Base-by-base conservation (phyloP, 2,113 vertebrate species). In the Aspiorhynchus laticeps region DNA sequence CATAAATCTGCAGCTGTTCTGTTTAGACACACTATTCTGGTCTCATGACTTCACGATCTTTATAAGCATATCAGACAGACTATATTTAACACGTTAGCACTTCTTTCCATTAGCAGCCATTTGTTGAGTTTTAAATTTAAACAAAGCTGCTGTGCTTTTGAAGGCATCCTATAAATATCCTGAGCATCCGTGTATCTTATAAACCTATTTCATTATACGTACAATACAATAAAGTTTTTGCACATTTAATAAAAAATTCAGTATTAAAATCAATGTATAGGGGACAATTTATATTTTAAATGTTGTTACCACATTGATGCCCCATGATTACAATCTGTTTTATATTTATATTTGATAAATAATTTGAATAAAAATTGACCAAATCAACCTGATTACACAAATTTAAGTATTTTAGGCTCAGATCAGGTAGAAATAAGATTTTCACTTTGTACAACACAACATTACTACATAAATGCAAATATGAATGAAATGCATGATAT, bases 1-100 rank as follows among this genome's bases (percentile, higher is more conserved):
- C 14, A 19, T n/a, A 79, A 85, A 51, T 43, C 5, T 0, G 4
- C 33, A 86, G 15, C 67, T 74, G 85, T 63, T 59, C 46, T 80
- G 61, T 10, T 10, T 21, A n/a, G 73, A 85, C 73, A 24, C 48
- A 4, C 48, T 83, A 71, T 36, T 71, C 53, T 84, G 76, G 15
- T 17, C 53, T 56, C 83, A 59, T 41, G 73, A 17, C 26, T 69
- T 69, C 46, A 77, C 14, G 0, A 43, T 71, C 21, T 3, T 53
- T 12, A 80, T 59, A 59, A 41, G 15, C 56, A 67, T 61, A 24
- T 61, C 38, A 67, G 63, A 67, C 1, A 67, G 8, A 82, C 26
- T 67, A 82, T 67, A 48, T 67, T 67, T 67, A 67, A 67, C 61
- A 21, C 61, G 65, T 82, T 67, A 82, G n/a, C 61, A 67, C 59